Base-by-base conservation (phyloP, 1,140 invertebrate genomes). In the Neelides sp. region DNA sequence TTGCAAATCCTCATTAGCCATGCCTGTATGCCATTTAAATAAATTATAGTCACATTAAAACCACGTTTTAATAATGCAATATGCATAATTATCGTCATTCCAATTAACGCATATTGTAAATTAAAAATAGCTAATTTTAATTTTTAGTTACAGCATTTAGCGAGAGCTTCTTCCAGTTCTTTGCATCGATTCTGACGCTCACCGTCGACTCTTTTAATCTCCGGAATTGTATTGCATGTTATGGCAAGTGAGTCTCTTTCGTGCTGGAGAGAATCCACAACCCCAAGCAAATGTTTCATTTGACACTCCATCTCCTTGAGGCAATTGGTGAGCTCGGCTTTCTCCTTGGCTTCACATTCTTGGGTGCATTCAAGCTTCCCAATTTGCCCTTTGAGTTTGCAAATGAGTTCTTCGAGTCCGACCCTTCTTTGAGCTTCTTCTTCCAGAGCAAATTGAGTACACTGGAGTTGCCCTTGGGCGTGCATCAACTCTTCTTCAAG, bases 81-180 rank as follows among this genome's bases (percentile, higher is more conserved):
- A n/a, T n/a, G n/a, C n/a, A n/a, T n/a, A n/a, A n/a, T n/a, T n/a
- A n/a, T n/a, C n/a, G n/a, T n/a, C n/a, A n/a, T n/a, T n/a, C n/a
- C n/a, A n/a, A n/a, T n/a, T n/a, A n/a, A n/a, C n/a, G n/a, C n/a
- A n/a, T n/a, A n/a, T n/a, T n/a, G n/a, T n/a, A n/a, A n/a, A n/a
- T n/a, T n/a, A n/a, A n/a, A n/a, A n/a, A n/a, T n/a, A 34, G 8
- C n/a, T 34, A 34, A 34, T n/a, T 34, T 34, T 34, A 34, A 10
- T n/a, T 10, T 10, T 4, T 17, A 24, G 26, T 46, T 47, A 53
- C 57, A 55, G 26, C 57, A 59, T 26, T 52, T 26, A 17, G 32
- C 23, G 12, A 59, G 34, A n/a, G 57, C 50, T 10, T 52, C 47
- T 50, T 55, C 32, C 3, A 59, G 22, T 35, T 59, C 47, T 28